Base-by-base conservation (phyloP, 2,888 invertebrate species). In the Caenorhabditis plicata region DNA sequence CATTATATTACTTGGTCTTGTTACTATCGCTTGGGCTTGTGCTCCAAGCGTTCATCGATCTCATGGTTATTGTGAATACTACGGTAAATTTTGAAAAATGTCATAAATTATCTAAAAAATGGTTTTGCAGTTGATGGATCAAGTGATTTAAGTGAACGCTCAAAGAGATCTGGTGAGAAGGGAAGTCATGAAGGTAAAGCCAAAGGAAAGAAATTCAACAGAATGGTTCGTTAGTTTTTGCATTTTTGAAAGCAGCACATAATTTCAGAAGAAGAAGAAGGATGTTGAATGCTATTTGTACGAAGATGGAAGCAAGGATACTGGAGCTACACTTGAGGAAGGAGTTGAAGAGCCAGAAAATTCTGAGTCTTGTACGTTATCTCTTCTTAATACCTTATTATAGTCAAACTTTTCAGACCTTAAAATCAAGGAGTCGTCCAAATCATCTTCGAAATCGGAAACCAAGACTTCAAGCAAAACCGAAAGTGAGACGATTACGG, bases 211-310 rank as follows among this genome's bases (percentile, higher is more conserved):
- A n/a, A n/a, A n/a, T n/a, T n/a, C n/a, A n/a, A n/a, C n/a, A n/a
- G n/a, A n/a, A n/a, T n/a, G n/a, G n/a, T n/a, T n/a, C n/a, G n/a
- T n/a, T 22, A 11, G 11, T 20, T 26, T 15, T 22, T 17, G 27
- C 27, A 27, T 27, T 40, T 26, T 8, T 31, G 27, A 11, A 17
- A 20, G 29, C n/a, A n/a, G n/a, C n/a, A n/a, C n/a, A n/a, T n/a
- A n/a, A n/a, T n/a, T 13, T n/a, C 29, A 20, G n/a, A 43, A 43
- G 43, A 43, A 43, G 43, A 43, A 43, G 43, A 27, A 31, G 11
- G 32, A 43, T 22, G 22, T 22, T n/a, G 22, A 31, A 22, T 43
- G 43, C 22, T 43, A 43, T 22, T 22, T 31, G 13, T 43, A 43
- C 20, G 29, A 43, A 20, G 43, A 43, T 43, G 43, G 43, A 29